phyloP scores from a whole-genome alignment of 2,888 invertebrate genomes.

The Schizaphis graminum region DNA sequence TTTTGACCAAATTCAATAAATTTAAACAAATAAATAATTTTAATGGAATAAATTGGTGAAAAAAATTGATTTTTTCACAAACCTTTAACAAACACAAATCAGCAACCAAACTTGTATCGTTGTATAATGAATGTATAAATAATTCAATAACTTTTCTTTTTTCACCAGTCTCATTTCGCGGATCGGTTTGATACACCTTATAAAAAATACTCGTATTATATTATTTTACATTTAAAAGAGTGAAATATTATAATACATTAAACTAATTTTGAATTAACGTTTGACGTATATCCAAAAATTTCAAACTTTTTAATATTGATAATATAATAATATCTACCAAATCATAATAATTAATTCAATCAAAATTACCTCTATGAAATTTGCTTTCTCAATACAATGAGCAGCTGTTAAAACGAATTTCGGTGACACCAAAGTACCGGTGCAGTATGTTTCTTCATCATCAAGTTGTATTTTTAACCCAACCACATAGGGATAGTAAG shows the following conservation, averaged over 20 bases:
- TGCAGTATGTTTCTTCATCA: background rate
- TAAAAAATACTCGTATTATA: background rate
- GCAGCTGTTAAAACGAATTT: slow-evolving; percentile 47
- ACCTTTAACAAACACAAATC: slow-evolving; percentile 63
- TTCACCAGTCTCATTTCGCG: slow-evolving; percentile 1
- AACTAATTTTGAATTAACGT: background rate
- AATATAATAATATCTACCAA: background rate
- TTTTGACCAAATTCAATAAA: background rate
- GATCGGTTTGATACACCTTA: slow-evolving; percentile 47
- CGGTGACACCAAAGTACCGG: slow-evolving; percentile 39
- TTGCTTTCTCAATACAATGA: slow-evolving; percentile 1
- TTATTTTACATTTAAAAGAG: background rate
- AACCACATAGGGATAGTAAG: slow-evolving; percentile 30
- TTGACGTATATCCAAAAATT: background rate
- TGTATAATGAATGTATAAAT: slow-evolving; percentile 16
- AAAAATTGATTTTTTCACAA: background rate
- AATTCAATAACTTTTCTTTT: slow-evolving; percentile 34
- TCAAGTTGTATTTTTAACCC: background rate
- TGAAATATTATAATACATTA: background rate
- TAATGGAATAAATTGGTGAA: background rate
- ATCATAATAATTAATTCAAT: background rate
- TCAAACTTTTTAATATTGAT: background rate
- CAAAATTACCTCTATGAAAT: background rate
- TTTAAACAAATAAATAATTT: background rate
- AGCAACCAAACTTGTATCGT: slow-evolving; percentile 25